Percentiles rank a stretch among this genome's conserved stretches.
Evolutionary conservation across 2,113 vertebrate genomes (phyloP).

Genomic region (Callaeas wilsoni): DNA sequence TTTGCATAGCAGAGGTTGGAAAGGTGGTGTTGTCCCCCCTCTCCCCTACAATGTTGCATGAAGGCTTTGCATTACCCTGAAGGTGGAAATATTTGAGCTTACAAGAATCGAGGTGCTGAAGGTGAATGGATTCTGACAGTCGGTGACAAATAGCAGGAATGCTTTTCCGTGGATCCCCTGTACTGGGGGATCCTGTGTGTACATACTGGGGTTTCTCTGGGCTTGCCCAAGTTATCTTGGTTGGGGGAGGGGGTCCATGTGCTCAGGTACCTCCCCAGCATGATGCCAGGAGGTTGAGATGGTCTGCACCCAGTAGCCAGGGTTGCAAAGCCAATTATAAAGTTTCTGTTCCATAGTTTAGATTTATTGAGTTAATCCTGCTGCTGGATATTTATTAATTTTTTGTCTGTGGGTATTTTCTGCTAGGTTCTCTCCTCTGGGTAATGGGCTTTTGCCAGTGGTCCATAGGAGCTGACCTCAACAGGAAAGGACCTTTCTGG

Average conservation of each 20-base stretch:
- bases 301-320: not conserved
- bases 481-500: not conserved
- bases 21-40: not conserved
- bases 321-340: not conserved
- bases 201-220: not conserved
- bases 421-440: not conserved
- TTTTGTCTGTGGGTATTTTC: not conserved
- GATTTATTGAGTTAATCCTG: not conserved
- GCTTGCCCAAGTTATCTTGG: not conserved
- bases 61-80: not conserved
- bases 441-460: not conserved
- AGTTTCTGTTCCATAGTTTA: not conserved
- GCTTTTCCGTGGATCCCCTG: not conserved
- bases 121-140: not conserved
- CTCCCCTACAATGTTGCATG: accelerated
- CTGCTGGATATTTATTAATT: not conserved
- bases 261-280: not conserved
- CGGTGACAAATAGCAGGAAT: not conserved
- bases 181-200: not conserved
- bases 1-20: not conserved
- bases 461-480: not conserved
- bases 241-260: not conserved
- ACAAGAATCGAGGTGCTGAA: not conserved
- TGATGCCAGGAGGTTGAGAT: not conserved
- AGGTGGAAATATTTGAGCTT: not conserved